These are phyloP conservation scores for Steinernema feltiae DNA, from an alignment of 1,140 invertebrate genomes.

Conservation along the genomic window DNA sequence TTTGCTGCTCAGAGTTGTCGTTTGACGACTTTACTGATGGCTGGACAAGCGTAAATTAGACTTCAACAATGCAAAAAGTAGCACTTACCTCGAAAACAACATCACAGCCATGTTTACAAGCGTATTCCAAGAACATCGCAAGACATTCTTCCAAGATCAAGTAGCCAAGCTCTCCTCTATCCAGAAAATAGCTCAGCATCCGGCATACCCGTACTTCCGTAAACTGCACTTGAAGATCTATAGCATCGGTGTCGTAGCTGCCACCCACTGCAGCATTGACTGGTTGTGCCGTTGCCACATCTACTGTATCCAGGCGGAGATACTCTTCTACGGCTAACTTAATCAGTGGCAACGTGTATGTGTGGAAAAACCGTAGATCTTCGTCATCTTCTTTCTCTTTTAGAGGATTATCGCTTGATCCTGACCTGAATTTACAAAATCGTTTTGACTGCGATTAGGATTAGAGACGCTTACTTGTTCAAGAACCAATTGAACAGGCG, in stretches of 20 bases:
- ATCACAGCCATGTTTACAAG: constrained; percentile 21
- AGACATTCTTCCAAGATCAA: constrained; percentile 78
- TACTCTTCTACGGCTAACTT: constrained; percentile 61
- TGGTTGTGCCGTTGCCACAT: constrained; percentile 30
- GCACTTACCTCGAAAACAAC: not conserved
- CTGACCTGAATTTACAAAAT: not conserved
- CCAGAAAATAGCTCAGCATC: constrained; percentile 76
- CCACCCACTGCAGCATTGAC: not conserved
- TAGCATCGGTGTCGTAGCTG: not conserved
- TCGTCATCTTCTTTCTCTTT: constrained; percentile 42
- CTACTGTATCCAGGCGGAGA: constrained; percentile 57
- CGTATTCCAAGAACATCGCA: constrained; percentile 74
- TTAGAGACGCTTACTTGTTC: constrained; percentile 26
- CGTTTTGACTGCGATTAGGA: too few species aligned
- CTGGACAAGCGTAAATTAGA: too few species aligned
- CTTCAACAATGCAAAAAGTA: too few species aligned
- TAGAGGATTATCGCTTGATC: not conserved
- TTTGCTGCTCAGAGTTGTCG: not conserved
- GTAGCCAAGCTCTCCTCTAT: constrained; percentile 80
- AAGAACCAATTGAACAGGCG: constrained; percentile 58
- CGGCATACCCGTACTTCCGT: constrained; percentile 67
- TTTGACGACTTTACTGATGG: not conserved
- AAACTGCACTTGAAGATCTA: constrained; percentile 45
- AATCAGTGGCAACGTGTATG: constrained; percentile 67
- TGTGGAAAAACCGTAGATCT: constrained; percentile 67